A percentile compares a stretch with the other conserved stretches of the same genome.
Evolutionary conservation across 2,888 invertebrate genomes (phyloP).

Genomic region (Agrotis exclamationis): DNA sequence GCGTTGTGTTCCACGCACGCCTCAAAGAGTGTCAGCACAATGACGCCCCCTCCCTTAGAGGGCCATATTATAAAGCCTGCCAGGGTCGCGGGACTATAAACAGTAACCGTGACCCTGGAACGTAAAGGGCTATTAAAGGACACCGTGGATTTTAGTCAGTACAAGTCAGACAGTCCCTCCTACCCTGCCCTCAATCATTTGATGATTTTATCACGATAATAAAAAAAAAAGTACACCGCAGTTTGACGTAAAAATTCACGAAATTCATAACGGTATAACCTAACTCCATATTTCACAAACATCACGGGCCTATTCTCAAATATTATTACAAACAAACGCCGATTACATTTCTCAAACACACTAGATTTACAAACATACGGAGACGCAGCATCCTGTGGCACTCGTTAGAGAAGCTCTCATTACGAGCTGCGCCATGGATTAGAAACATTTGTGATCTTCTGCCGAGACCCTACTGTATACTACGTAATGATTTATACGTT

Average conservation of each 20-base stretch:
- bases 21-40: too few relatives aligned
- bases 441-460: conserved; percentile 13
- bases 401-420: conserved; percentile 11
- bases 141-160: too few relatives aligned
- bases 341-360: conserved; percentile 45
- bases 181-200: too few relatives aligned
- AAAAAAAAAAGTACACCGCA: too few relatives aligned
- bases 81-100: too few relatives aligned
- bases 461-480: neutral
- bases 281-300: conserved; percentile 7
- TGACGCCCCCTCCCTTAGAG: too few relatives aligned
- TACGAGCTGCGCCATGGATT: conserved; percentile 18
- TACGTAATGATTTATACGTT: neutral
- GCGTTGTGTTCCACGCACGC: too few relatives aligned
- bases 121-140: too few relatives aligned
- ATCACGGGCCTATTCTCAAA: conserved; percentile 42
- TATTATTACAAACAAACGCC: conserved; percentile 46
- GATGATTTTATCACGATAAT: too few relatives aligned
- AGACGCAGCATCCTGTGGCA: conserved; percentile 38
- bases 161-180: too few relatives aligned
- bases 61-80: too few relatives aligned
- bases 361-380: conserved; percentile 54
- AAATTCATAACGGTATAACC: neutral
- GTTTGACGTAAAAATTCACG: neutral
- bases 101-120: too few relatives aligned